Evolutionary conservation across 2,797 vertebrate species (phyloP), one percentile per base, ranked within the genome.

Genomic region (Hafferia zeledoni): DNA sequence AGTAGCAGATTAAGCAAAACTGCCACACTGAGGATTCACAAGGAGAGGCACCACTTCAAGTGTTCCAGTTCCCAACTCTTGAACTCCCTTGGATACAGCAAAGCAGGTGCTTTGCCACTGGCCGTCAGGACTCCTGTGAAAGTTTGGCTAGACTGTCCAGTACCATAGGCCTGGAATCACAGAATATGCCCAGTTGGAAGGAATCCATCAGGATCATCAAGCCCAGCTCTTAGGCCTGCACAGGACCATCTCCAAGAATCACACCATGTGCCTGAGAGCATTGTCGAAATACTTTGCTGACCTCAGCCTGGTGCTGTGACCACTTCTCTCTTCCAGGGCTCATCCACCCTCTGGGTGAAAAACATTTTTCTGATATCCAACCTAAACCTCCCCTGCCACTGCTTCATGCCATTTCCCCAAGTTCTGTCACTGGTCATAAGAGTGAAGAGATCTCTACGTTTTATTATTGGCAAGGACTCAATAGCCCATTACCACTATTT

Each of bases 131-230:
- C 11, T 76, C 22, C 49, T 41, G 13, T 2, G 24, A 2, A 84
- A 24, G 37, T 85, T 12, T n/a, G 35, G 13, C 35, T 20, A 43
- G 22, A 16, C 41, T 75, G 15, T 20, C 57, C 64, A 59, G 15
- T 22, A 83, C 28, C 19, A 24, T 0, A 61, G 7, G 72, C 3
- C 15, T 14, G n/a, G 27, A 76, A n/a, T 15, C 6, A 0, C 3
- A 55, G 13, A 35, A 17, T 10, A 33, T 17, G 11, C 18, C 10
- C 41, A 20, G 13, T 0, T 76, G 43, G 70, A 37, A 63, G 6
- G 31, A n/a, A 63, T 35, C 31, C 31, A 69, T 14, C 11, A 50
- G 35, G 18, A 69, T 25, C 16, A n/a, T 1, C 3, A 9, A 67
- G 55, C 24, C 31, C 33, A 63, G 1, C 27, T 56, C 31, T 44